Evolutionary conservation across 2,113 vertebrate species (phyloP).

Genomic region (Paedocypris sp.): DNA sequence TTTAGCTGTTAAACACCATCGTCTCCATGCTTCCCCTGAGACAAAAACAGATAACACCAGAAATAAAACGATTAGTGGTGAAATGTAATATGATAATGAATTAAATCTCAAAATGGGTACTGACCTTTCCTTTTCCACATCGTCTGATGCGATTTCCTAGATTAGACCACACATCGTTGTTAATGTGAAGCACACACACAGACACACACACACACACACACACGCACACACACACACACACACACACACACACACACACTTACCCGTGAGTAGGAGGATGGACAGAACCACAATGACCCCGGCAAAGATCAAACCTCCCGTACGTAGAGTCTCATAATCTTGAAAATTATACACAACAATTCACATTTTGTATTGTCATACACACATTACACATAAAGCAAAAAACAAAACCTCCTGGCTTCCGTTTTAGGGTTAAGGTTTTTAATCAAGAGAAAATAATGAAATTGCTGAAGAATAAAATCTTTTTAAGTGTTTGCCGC

Average conservation of each 20-base stretch:
- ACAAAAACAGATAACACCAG: constrained; percentile 8
- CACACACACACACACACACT: constrained; percentile 24
- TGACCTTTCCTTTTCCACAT: constrained; percentile 55
- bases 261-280: constrained; percentile 55
- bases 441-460: too few relatives aligned
- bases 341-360: constrained; percentile 28
- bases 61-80: too few relatives aligned
- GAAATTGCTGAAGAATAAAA: too few relatives aligned
- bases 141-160: constrained; percentile 51
- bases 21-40: not conserved
- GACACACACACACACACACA: not conserved
- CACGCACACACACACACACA: constrained; percentile 26
- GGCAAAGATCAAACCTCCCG: constrained; percentile 54
- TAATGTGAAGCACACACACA: not conserved
- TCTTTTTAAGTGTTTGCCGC: constrained; percentile 11
- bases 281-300: constrained; percentile 54
- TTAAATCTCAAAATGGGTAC: not conserved
- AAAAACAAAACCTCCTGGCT: too few relatives aligned
- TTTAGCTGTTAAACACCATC: not conserved
- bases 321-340: constrained; percentile 60
- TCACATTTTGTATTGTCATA: too few relatives aligned
- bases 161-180: constrained; percentile 1
- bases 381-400: too few relatives aligned
- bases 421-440: too few relatives aligned
- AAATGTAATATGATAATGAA: too few relatives aligned